Evolutionary conservation across 2,113 vertebrate species (phyloP), one percentile per base, ranked within the genome.

Genomic region (Chiloscyllium plagiosum): DNA sequence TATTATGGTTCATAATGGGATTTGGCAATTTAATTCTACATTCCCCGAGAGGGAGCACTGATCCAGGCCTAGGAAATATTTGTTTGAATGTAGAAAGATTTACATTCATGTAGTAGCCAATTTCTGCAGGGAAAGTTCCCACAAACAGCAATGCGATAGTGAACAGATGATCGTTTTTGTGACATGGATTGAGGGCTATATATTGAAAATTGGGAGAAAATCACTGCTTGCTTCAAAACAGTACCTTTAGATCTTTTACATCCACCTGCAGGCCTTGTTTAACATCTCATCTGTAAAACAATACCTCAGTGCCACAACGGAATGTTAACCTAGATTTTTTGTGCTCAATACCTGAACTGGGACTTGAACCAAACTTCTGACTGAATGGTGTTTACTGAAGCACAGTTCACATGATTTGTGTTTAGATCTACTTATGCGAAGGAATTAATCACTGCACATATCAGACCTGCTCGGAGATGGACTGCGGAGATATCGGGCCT

Each of bases 401-500:
- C 2, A 80, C n/a, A 80, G n/a, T 47, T 61, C 7, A 90, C 26
- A 61, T 3, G 4, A 42, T 47, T 20, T 66, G 70, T 96, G 94
- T 22, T 76, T 78, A 8, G 33, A 95, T 33, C 56, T 78, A 17
- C 7, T n/a, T 80, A 42, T n/a, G 26, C 37, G 42, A 42, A 5
- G 50, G 50, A 96, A 85, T 93, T 47, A 47, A 76, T 3, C 20
- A 76, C 19, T 56, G 33, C 85, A 66, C n/a, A 85, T 66, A 61
- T 56, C 68, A 6, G 96, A 98, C 98, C 96, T 97, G 97, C 98
- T 99, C 96, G 99, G 99, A 0, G 99, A 99, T 6, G 99, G 98
- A 96, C 98, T 99, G 96, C 99, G 98, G 15, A 99, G 98, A 96
- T 99, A 99, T 13, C 96, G 98, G 2, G 98, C 98, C 97, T 99